Evolutionary conservation across 2,113 vertebrate species (phyloP), one percentile per base, ranked within the genome.

Genomic region (Paralichthys olivaceus): DNA sequence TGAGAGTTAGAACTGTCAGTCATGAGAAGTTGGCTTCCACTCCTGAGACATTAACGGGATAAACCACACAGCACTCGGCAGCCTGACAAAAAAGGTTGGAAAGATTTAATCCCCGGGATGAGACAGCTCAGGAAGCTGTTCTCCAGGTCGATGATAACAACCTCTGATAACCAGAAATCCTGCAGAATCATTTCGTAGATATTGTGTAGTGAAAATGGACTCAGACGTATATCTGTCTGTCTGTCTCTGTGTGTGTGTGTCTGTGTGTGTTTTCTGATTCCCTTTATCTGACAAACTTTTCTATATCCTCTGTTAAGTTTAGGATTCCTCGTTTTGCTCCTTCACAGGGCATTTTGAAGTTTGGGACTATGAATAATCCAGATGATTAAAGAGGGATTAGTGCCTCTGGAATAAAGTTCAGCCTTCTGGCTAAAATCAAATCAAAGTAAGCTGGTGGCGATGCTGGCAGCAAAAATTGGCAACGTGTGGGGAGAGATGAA

Each of bases 171-270:
- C 28, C 70, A 56, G 53, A 37, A 59, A 59, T 47, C 25, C 55
- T 54, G 13, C 26, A 58, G 26, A 69, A 54, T 37, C 0, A 14
- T 19, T 43, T 37, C 7, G 14, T 26, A 66, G 32, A 69, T 73
- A 54, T 45, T 23, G 7, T 54, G 55, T 43, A 11, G 53, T 19
- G 55, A 53, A 28, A 59, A 74, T 55, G 55, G 67, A 67, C 75
- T 60, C 57, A 37, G 19, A 63, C n/a, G 40, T 25, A n/a, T n/a
- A n/a, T n/a, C n/a, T n/a, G n/a, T n/a, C n/a, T n/a, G n/a, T n/a
- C n/a, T n/a, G n/a, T n/a, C n/a, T n/a, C 20, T 23, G 9, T 40
- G 11, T 49, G 6, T 25, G 4, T 62, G 9, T 29, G 25, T 37
- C 51, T 49, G 6, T 25, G 4, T 62, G 9, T 29, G 25, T 37